Evolutionary conservation across 2,888 invertebrate species (phyloP), one percentile per base, ranked within the genome.

Genomic region (Cataglyphis altisquamis): DNA sequence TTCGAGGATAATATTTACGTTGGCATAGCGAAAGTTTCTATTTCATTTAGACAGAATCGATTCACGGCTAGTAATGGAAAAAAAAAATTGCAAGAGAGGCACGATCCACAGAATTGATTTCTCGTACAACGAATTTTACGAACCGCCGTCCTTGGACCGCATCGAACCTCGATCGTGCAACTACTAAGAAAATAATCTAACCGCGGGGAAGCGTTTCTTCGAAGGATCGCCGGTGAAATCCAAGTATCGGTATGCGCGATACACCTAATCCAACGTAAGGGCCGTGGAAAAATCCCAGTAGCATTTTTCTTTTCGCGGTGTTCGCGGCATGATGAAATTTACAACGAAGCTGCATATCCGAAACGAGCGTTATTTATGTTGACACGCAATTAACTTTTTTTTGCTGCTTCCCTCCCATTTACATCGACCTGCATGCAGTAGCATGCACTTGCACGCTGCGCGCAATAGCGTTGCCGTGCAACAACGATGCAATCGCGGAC

Each of bases 321-420:
- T 41, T 52, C 74, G 45, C 82, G 75, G 60, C 74, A 82, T 25
- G 63, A 57, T 39, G 75, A 57, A 73, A 82, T 73, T 64, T 75
- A 75, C 57, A 82, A 48, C 75, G n/a, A 25, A 21, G 55, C 66
- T 18, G 55, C 66, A 60, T 45, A 66, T 75, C 73, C 75, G 45
- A 82, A 82, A 75, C 64, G 66, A 75, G 74, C 66, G 82, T 75
- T 75, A 75, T 75, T 82, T 75, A 75, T 66, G 75, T 66, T 48
- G 64, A 75, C 75, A 25, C 25, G 82, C 60, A 75, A 82, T 82
- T 75, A 82, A 82, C 66, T 75, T 45, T 75, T 75, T 74, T 82
- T 82, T 36, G 32, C 48, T 36, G 32, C 52, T 48, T 36, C 39
- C 32, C 32, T 55, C 57, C 75, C 55, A 57, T 82, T 66, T 82